Base-by-base conservation (phyloP, 2,113 vertebrate genomes). In the Cacatua alba region DNA sequence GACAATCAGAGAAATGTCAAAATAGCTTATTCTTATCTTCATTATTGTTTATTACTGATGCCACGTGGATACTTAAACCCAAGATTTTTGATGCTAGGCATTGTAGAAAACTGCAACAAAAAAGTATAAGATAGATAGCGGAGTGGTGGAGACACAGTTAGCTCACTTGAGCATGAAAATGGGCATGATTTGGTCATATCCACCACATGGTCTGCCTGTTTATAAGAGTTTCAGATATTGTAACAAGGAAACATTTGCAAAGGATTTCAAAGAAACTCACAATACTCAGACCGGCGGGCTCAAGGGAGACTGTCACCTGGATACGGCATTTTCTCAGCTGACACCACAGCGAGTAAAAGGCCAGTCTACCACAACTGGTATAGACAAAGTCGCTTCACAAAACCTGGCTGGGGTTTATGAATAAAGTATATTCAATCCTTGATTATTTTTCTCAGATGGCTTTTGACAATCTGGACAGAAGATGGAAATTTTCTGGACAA, bases 181-280 rank as follows among this genome's bases (percentile, higher is more conserved):
- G 24, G 48, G 18, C 13, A 17, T 14, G 39, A 68, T 43, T 28
- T 6, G 5, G n/a, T 64, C 0, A 0, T 72, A 60, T n/a, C 33
- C 6, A 1, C 14, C 48, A 60, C 33, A 23, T 3, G 17, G 28
- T 26, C 60, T 78, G 41, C 13, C 76, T 67, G 39, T 21, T 55
- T 53, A 20, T 31, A 18, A 35, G 35, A 39, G 18, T 37, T 71
- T 78, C 75, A 78, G 68, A 12, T 49, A 63, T n/a, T 55, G 41
- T 37, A 84, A 81, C 7, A 39, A 69, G 35, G 24, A 29, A 82
- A 77, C 6, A 46, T 89, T 91, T 84, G 67, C 1, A 2, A 53
- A 53, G 17, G 13, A 63, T 81, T 74, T 91, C 53, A 55, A 86
- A 64, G 37, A n/a, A 82, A 55, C 60, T 41, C 51, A 26, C 17